phyloP scores from a whole-genome alignment of 2,113 vertebrate genomes.

The Burhinus bistriatus region DNA sequence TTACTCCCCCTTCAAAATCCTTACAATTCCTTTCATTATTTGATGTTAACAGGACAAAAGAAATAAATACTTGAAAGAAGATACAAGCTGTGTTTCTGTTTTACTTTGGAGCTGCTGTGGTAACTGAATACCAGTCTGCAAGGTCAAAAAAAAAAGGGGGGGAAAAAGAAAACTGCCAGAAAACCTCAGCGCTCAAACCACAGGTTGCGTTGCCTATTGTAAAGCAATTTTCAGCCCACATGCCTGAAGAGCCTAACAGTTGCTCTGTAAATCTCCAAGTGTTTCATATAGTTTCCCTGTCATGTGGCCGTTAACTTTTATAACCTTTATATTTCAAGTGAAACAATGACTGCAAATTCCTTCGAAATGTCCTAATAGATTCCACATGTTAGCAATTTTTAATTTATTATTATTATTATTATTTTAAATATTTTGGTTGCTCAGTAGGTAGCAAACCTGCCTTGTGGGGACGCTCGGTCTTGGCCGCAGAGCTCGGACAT shows the following conservation, averaged over 20 bases:
- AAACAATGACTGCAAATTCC: neutral
- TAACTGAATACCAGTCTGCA: conserved; percentile 39
- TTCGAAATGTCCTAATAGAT: neutral
- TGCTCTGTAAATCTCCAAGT: conserved; percentile 63
- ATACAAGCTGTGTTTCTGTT: conserved; percentile 62
- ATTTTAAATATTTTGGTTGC: neutral
- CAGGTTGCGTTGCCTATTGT: neutral
- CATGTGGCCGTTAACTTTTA: conserved; percentile 23
- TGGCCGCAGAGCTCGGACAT: neutral
- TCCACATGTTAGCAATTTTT: neutral
- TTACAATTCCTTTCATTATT: conserved; percentile 70
- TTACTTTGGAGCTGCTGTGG: conserved; percentile 50
- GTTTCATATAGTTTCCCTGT: conserved; percentile 66
- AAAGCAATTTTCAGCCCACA: conserved; percentile 27
- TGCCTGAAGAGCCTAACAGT: neutral
- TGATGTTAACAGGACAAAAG: conserved; percentile 63
- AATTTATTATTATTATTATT: neutral
- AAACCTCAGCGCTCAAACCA: neutral
- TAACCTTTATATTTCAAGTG: conserved; percentile 15
- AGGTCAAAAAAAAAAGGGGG: neutral
- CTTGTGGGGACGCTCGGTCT: neutral
- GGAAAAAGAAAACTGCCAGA: neutral
- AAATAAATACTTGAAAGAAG: conserved; percentile 58
- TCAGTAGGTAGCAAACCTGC: neutral
- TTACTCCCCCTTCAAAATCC: neutral